phyloP scores from a whole-genome alignment of 2,888 invertebrate genomes.

The Mylabris sibirica region DNA sequence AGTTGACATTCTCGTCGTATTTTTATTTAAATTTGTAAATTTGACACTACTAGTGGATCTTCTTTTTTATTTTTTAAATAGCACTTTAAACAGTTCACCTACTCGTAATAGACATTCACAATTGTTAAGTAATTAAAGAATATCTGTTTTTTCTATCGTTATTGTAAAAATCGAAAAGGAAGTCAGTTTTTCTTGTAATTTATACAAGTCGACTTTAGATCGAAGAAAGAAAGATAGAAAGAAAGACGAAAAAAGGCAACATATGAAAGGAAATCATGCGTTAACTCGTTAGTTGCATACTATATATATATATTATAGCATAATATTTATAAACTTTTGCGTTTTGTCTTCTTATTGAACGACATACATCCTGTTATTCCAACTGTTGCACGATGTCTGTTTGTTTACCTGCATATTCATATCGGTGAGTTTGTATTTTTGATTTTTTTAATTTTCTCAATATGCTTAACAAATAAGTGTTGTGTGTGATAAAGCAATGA shows the following conservation, averaged over 20 bases:
- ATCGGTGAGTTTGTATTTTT: neutral
- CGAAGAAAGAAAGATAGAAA: neutral
- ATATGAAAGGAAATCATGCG: slow-evolving; percentile 33
- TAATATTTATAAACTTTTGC: slow-evolving; percentile 7
- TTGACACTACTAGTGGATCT: neutral
- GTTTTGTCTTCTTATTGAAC: slow-evolving; percentile 21
- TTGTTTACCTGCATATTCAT: slow-evolving; percentile 35
- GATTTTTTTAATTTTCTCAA: neutral
- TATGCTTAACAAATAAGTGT: neutral
- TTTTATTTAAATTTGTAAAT: neutral
- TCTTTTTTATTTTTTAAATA: neutral
- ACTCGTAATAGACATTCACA: neutral
- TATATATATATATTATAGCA: neutral
- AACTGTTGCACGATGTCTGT: slow-evolving; percentile 2
- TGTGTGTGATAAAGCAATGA: no score
- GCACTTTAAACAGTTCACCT: neutral
- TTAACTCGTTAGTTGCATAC: slow-evolving; percentile 33
- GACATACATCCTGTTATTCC: slow-evolving; percentile 37
- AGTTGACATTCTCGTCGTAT: slow-evolving; percentile 30
- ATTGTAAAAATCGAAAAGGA: neutral
- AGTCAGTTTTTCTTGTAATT: slow-evolving; percentile 1
- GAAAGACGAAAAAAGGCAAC: neutral
- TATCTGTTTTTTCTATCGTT: no score
- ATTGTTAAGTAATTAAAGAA: no score
- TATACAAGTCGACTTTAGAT: neutral